Percentiles rank a stretch among this genome's conserved stretches.
phyloP scores from a whole-genome alignment of 2,113 vertebrate species.

The Lepisosteus osseus region DNA sequence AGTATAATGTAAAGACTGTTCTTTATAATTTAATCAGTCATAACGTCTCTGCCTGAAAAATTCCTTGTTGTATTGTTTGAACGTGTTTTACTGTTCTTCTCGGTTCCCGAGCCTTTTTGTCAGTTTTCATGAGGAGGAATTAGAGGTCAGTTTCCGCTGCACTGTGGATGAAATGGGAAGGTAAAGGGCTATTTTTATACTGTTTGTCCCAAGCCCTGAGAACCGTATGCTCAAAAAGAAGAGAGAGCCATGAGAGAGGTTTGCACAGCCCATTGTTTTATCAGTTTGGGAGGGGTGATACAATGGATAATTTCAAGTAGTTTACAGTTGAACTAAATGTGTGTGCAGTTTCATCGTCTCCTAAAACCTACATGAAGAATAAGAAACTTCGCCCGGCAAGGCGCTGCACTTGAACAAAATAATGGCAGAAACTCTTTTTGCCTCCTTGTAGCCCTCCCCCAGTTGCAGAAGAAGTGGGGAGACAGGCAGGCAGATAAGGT shows the following conservation, averaged over 20 bases:
- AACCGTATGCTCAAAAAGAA: not conserved
- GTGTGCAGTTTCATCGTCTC: slow-evolving; percentile 30
- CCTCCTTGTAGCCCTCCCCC: too few relatives aligned
- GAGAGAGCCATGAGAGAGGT: slow-evolving; percentile 21
- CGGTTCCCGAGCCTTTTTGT: not conserved
- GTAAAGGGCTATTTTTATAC: slow-evolving; percentile 23
- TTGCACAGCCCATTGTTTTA: slow-evolving; percentile 23
- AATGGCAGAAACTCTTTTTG: not conserved
- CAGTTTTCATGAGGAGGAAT: slow-evolving; percentile 2
- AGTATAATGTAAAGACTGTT: too few relatives aligned
- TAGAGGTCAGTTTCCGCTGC: slow-evolving; percentile 25
- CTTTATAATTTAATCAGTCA: too few relatives aligned
- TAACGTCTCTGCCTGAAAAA: too few relatives aligned
- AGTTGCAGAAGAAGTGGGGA: too few relatives aligned
- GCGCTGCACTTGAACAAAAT: slow-evolving; percentile 14
- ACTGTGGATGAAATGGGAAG: slow-evolving; percentile 23
- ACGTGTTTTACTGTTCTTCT: not conserved
- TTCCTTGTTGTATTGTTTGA: too few relatives aligned
- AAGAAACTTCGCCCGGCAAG: slow-evolving; percentile 22
- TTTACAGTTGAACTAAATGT: not conserved
- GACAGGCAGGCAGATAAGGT: too few relatives aligned
- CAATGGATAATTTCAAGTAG: slow-evolving; percentile 9
- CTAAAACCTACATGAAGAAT: slow-evolving; percentile 42
- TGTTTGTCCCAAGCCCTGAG: not conserved
- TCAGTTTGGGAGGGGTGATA: slow-evolving; percentile 19